Evolutionary conservation across 2,888 invertebrate genomes (phyloP).

Genomic region (Ochlodes sylvanus): DNA sequence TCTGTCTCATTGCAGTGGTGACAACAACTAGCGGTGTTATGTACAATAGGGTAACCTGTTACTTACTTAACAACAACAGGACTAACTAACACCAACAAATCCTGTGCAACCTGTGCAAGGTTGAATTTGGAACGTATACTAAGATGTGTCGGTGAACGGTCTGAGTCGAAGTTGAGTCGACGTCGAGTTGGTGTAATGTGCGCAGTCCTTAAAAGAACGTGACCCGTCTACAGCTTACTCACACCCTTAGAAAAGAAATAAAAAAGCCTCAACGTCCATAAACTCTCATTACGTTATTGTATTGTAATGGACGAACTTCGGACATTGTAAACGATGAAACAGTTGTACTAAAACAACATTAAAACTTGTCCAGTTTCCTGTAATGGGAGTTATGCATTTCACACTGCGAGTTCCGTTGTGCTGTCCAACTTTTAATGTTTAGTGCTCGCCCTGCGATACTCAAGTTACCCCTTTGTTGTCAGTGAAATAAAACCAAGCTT

Average conservation of each 20-base stretch:
- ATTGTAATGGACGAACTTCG: slow-evolving; percentile 4
- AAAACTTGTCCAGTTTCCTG: background rate
- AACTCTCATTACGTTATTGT: background rate
- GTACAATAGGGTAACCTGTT: too few relatives aligned
- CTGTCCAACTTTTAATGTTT: slow-evolving; percentile 10
- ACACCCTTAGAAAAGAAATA: background rate
- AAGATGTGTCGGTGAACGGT: too few relatives aligned
- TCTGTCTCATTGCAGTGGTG: too few relatives aligned
- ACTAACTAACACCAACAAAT: too few relatives aligned
- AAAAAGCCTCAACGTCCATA: background rate
- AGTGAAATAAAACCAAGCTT: slow-evolving; percentile 6
- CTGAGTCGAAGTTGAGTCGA: too few relatives aligned
- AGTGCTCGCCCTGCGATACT: background rate
- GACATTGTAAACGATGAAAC: slow-evolving; percentile 3
- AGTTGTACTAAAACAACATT: slow-evolving; percentile 16
- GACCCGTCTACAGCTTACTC: too few relatives aligned
- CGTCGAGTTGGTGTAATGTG: too few relatives aligned
- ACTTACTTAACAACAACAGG: too few relatives aligned
- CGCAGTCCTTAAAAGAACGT: too few relatives aligned
- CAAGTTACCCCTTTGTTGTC: slow-evolving; percentile 9
- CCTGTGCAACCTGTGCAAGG: too few relatives aligned
- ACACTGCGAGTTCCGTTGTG: slow-evolving; percentile 1
- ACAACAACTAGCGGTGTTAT: too few relatives aligned
- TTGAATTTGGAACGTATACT: too few relatives aligned
- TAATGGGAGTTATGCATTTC: background rate